Conservation (phyloP, 1,140 invertebrate species). For the Ceratina calcarata region DNA sequence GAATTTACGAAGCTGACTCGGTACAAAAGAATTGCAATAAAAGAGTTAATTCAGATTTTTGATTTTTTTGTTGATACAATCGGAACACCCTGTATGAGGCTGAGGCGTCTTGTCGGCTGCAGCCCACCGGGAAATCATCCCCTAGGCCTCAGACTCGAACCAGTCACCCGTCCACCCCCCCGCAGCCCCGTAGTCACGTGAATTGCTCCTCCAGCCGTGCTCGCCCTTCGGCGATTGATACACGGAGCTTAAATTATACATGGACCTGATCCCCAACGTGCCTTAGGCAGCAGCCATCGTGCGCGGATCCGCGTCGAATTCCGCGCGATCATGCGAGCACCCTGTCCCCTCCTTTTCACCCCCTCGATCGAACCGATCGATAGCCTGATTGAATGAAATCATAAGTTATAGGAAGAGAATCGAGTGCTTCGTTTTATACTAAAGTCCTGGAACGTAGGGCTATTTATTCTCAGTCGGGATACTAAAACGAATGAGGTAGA, state of each 20-base stretch:
- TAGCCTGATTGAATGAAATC: too few species aligned
- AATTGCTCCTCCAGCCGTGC: slow-evolving; percentile 58
- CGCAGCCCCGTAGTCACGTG: slow-evolving; percentile 25
- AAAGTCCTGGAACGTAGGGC: too few species aligned
- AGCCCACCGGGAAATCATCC: slow-evolving; percentile 70
- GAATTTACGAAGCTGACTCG: too few species aligned
- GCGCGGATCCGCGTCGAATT: slow-evolving; percentile 53
- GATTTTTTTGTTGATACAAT: too few species aligned
- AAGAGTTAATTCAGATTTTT: too few species aligned
- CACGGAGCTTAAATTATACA: slow-evolving; percentile 67
- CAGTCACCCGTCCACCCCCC: slow-evolving; percentile 34
- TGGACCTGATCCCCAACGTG: slow-evolving; percentile 53
- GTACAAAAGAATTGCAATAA: too few species aligned
- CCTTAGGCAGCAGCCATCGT: slow-evolving; percentile 54
- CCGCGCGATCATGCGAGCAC: slow-evolving; percentile 44
- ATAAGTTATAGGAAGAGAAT: too few species aligned
- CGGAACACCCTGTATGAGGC: not conserved
- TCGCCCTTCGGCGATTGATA: slow-evolving; percentile 67
- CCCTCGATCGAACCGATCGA: too few species aligned
- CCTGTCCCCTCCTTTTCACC: too few species aligned
- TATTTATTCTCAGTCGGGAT: too few species aligned
- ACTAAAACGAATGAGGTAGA: too few species aligned
- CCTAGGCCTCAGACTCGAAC: slow-evolving; percentile 58
- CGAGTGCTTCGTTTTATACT: too few species aligned
- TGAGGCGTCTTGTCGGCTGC: slow-evolving; percentile 32